These are phyloP conservation scores for Prinia subflava DNA, from an alignment of 2,113 vertebrate genomes.

Conservation along the genomic window DNA sequence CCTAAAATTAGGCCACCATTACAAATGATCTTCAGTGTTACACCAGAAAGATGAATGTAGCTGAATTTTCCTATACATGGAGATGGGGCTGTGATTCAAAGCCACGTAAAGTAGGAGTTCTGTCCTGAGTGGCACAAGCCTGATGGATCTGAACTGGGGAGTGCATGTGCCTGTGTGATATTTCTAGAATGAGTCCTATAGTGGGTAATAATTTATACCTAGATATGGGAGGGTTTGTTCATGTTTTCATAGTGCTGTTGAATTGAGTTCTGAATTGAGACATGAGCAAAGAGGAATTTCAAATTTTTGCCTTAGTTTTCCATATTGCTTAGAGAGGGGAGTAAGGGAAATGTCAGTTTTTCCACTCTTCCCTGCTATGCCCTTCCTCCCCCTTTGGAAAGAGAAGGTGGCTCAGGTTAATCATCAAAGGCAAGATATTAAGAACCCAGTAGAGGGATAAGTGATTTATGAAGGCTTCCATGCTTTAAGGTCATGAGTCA, in stretches of 20 bases:
- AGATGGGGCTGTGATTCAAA: not conserved
- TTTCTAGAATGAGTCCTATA: not conserved
- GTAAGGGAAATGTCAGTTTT: not conserved
- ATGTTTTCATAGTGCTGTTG: not conserved
- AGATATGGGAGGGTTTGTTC: not conserved
- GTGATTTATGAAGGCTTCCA: not conserved
- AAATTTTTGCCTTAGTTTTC: not conserved
- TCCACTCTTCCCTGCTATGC: not conserved
- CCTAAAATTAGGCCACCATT: not conserved
- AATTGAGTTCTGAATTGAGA: not conserved
- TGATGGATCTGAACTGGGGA: not conserved
- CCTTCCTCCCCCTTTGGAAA: not conserved
- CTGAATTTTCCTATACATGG: not conserved
- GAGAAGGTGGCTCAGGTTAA: not conserved
- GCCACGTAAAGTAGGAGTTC: accelerated
- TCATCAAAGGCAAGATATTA: constrained; percentile 1
- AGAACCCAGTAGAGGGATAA: not conserved
- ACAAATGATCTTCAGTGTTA: not conserved
- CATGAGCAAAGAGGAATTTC: not conserved
- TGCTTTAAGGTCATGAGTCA: constrained; percentile 14
- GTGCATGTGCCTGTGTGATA: not conserved
- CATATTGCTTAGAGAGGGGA: not conserved
- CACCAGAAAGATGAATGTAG: not conserved
- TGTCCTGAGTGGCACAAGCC: not conserved
- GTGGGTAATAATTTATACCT: constrained; percentile 3